Conservation (phyloP, 2,888 invertebrate genomes). For the Suillia variegata region DNA sequence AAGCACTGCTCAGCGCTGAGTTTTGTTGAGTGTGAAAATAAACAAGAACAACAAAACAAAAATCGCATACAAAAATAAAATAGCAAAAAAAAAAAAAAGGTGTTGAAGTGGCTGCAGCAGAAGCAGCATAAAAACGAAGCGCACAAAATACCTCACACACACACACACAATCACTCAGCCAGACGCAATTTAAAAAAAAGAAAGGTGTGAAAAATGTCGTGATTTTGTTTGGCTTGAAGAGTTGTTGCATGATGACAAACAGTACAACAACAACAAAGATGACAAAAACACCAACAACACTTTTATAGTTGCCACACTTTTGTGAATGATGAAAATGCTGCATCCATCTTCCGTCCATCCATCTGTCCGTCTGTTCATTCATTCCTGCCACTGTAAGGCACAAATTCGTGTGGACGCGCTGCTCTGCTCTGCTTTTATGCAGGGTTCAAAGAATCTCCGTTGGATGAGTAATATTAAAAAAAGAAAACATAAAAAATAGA, state of each 20-base stretch:
- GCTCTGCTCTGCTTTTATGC: no score
- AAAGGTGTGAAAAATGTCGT: background rate
- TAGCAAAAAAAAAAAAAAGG: constrained; percentile 34
- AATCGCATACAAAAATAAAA: background rate
- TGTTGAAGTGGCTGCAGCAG: constrained; percentile 41
- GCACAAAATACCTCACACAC: constrained; percentile 1
- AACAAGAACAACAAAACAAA: no score
- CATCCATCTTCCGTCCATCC: background rate
- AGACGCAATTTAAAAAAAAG: background rate
- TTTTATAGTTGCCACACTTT: constrained; percentile 1
- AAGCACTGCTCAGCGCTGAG: background rate
- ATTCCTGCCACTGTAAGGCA: no score
- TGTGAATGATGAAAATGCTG: background rate
- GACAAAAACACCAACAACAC: background rate
- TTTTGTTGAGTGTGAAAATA: constrained; percentile 1
- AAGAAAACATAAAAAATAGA: no score
- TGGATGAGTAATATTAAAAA: no score
- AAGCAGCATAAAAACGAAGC: constrained; percentile 3
- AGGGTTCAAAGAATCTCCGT: no score
- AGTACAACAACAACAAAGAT: background rate
- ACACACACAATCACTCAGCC: constrained; percentile 1
- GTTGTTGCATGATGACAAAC: constrained; percentile 1
- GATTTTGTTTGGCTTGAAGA: background rate
- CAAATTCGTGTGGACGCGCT: no score
- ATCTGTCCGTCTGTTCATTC: no score